Conservation (phyloP, 2,888 invertebrate species). For the Pristionchus mayeri region DNA sequence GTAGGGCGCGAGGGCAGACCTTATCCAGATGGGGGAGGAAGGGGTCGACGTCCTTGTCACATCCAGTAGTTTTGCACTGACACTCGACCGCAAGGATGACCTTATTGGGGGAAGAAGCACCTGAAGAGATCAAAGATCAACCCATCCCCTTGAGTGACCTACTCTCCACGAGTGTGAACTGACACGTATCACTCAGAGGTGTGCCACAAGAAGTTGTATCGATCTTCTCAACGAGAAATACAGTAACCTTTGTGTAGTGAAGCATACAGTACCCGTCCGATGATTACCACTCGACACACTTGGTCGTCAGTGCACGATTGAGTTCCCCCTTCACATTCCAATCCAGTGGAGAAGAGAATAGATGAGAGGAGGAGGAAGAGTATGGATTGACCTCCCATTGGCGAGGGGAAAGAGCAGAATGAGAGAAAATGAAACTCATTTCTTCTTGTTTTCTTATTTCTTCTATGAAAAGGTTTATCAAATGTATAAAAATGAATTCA, state of each 20-base stretch:
- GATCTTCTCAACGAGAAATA: not conserved
- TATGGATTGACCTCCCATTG: not conserved
- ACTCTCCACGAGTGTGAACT: not conserved
- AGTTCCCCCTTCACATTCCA: not conserved
- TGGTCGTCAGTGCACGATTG: not conserved
- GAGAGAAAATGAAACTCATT: not conserved
- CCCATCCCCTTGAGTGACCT: not conserved
- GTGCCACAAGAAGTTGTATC: not conserved
- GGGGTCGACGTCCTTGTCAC: not conserved
- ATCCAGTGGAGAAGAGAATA: not conserved
- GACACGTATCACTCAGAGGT: not conserved
- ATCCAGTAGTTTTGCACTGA: not conserved
- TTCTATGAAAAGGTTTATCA: too few relatives aligned
- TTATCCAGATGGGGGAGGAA: not conserved
- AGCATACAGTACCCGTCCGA: constrained; percentile 14
- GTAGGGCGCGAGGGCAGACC: not conserved
- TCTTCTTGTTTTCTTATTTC: not conserved
- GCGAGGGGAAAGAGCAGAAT: not conserved
- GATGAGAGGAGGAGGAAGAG: not conserved
- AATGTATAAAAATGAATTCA: not conserved
- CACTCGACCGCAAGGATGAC: not conserved
- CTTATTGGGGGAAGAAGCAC: not conserved
- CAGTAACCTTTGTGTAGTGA: not conserved
- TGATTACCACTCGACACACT: not conserved
- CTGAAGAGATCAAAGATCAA: not conserved